These are phyloP conservation scores for Drosophila leontia DNA, from an alignment of 1,140 invertebrate species.

Conservation along the genomic window DNA sequence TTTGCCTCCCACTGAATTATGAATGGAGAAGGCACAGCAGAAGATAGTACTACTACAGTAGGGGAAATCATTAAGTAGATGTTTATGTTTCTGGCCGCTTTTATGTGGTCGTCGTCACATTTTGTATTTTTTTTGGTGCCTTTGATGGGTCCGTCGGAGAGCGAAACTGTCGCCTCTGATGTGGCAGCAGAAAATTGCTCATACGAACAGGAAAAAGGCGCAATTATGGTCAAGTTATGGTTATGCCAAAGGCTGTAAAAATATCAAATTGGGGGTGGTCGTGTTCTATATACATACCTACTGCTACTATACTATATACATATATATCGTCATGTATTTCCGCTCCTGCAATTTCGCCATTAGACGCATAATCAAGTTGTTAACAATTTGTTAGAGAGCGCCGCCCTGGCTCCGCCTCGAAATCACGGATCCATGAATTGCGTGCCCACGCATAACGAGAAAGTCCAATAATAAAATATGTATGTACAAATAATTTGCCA, in stretches of 20 bases:
- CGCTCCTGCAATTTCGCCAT: conserved; percentile 67
- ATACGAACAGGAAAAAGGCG: conserved; percentile 20
- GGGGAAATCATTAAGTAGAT: conserved; percentile 78
- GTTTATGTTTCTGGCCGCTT: conserved; percentile 73
- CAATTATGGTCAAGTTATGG: conserved; percentile 77
- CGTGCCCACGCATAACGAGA: conserved; percentile 67
- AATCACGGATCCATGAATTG: conserved; percentile 40
- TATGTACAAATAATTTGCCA: conserved; percentile 74
- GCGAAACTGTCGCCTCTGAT: conserved; percentile 66
- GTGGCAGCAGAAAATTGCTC: conserved; percentile 71
- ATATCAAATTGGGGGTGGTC: conserved; percentile 43
- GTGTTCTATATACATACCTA: conserved; percentile 42
- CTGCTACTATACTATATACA: background rate
- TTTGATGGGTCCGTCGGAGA: conserved; percentile 50
- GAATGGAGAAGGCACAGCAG: conserved; percentile 56
- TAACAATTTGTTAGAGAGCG: conserved; percentile 72
- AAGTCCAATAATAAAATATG: conserved; percentile 63
- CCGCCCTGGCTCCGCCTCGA: conserved; percentile 49
- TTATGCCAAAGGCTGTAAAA: conserved; percentile 50
- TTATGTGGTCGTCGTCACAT: conserved; percentile 80
- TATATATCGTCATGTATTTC: conserved; percentile 27
- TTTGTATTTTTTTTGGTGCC: conserved; percentile 35
- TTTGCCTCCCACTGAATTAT: conserved; percentile 61
- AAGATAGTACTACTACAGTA: conserved; percentile 36
- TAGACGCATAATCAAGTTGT: conserved; percentile 82